Percentiles rank a stretch among this genome's conserved stretches.
Conservation (phyloP, 2,888 invertebrate genomes). For the Cephus runcator region DNA sequence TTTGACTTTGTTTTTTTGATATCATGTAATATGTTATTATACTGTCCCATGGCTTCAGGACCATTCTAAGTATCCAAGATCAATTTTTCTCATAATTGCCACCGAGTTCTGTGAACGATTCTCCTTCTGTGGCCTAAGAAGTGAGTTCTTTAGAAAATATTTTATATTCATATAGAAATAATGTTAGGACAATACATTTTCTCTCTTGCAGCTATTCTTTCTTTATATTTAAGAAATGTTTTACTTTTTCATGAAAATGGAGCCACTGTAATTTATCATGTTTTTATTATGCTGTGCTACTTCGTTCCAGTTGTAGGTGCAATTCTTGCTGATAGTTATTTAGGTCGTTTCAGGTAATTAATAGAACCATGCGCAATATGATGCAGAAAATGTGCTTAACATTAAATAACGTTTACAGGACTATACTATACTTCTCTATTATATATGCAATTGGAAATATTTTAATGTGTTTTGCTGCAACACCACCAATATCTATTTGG, state of each 20-base stretch:
- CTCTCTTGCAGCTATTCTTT: constrained; percentile 76
- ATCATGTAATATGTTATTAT: neutral
- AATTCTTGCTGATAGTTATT: constrained; percentile 79
- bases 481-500: constrained; percentile 69
- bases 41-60: constrained; percentile 15
- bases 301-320: constrained; percentile 81
- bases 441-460: constrained; percentile 68
- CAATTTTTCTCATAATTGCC: constrained; percentile 83
- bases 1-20: neutral
- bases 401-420: constrained; percentile 52
- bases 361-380: neutral
- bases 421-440: constrained; percentile 80
- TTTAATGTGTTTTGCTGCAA: constrained; percentile 71
- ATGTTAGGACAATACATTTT: neutral
- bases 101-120: constrained; percentile 90
- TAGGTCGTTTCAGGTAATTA: constrained; percentile 76
- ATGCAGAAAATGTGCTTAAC: neutral
- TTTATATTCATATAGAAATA: neutral
- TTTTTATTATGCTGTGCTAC: constrained; percentile 81
- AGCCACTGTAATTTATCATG: constrained; percentile 81
- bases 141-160: constrained; percentile 65
- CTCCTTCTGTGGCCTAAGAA: constrained; percentile 84
- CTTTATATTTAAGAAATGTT: constrained; percentile 79
- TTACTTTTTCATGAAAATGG: constrained; percentile 74
- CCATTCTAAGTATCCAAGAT: constrained; percentile 69